Percentiles rank a stretch among this genome's conserved stretches.
These are phyloP conservation scores for Carcinoscorpius rotundicauda DNA, from an alignment of 1,140 invertebrate species.

Conservation along the genomic window DNA sequence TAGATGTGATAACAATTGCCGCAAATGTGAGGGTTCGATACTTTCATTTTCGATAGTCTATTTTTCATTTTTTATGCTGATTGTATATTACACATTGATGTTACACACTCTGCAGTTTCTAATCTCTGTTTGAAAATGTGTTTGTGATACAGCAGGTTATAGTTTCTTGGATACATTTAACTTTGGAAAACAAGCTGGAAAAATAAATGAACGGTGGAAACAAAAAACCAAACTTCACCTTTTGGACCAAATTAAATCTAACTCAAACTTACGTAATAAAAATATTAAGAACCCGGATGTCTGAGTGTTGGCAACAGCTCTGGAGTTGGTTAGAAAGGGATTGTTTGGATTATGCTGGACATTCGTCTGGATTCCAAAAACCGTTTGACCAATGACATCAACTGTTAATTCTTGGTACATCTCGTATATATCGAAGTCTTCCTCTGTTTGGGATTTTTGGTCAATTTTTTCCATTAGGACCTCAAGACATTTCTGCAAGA, in stretches of 20 bases:
- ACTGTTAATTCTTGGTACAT: slow-evolving; percentile 36
- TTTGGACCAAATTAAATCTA: neutral
- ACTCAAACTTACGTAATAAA: slow-evolving; percentile 8
- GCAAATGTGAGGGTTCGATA: too few species aligned
- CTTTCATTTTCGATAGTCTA: too few species aligned
- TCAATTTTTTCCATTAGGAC: slow-evolving; percentile 24
- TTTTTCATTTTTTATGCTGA: too few species aligned
- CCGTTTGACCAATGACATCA: slow-evolving; percentile 39
- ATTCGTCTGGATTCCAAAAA: slow-evolving; percentile 32
- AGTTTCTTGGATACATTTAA: too few species aligned
- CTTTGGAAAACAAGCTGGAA: too few species aligned
- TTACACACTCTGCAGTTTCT: too few species aligned
- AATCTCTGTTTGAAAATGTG: too few species aligned
- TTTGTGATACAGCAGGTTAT: too few species aligned
- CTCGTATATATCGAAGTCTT: slow-evolving; percentile 27
- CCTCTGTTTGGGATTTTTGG: slow-evolving; percentile 8
- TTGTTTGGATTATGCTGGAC: slow-evolving; percentile 12
- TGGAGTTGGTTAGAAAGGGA: slow-evolving; percentile 13
- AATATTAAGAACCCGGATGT: neutral
- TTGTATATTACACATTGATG: too few species aligned
- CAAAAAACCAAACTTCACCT: too few species aligned
- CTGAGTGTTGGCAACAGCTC: slow-evolving; percentile 12
- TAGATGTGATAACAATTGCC: too few species aligned
- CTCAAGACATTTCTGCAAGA: slow-evolving; percentile 29
- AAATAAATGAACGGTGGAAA: too few species aligned